Evolutionary conservation across 2,797 vertebrate species (phyloP).

Genomic region (Smutsia gigantea): DNA sequence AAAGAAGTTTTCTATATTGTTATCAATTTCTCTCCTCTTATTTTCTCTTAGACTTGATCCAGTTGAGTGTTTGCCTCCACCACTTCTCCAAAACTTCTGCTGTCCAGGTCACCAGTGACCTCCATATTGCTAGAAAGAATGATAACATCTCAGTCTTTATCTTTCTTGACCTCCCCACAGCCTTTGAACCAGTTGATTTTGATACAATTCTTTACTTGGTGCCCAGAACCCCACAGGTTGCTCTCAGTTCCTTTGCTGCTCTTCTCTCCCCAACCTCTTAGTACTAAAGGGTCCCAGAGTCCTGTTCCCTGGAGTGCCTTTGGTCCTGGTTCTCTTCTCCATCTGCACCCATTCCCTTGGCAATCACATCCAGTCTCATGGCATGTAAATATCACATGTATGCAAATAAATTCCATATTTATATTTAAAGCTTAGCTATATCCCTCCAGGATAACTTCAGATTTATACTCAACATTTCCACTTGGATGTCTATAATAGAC

Average conservation of each 20-base stretch:
- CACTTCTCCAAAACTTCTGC: background rate
- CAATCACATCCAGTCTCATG: background rate
- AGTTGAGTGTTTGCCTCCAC: background rate
- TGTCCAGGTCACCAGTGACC: background rate
- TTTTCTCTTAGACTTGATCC: background rate
- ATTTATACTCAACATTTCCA: background rate
- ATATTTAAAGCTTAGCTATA: background rate
- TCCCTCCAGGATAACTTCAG: background rate
- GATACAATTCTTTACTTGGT: background rate
- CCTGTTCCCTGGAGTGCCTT: background rate
- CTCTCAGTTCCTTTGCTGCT: background rate
- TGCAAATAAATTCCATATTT: background rate
- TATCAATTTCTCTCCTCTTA: background rate
- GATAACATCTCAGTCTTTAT: background rate
- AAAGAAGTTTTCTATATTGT: background rate
- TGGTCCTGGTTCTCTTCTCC: background rate
- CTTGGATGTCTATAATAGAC: background rate
- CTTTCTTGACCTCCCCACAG: background rate
- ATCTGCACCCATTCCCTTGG: background rate
- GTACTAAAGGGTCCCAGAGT: fast-evolving
- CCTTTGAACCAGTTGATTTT: background rate
- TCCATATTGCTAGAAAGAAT: background rate
- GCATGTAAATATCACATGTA: background rate
- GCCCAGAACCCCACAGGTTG: background rate
- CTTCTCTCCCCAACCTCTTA: background rate